phyloP scores from a whole-genome alignment of 1,140 invertebrate species.

The Pachypsylla venusta region DNA sequence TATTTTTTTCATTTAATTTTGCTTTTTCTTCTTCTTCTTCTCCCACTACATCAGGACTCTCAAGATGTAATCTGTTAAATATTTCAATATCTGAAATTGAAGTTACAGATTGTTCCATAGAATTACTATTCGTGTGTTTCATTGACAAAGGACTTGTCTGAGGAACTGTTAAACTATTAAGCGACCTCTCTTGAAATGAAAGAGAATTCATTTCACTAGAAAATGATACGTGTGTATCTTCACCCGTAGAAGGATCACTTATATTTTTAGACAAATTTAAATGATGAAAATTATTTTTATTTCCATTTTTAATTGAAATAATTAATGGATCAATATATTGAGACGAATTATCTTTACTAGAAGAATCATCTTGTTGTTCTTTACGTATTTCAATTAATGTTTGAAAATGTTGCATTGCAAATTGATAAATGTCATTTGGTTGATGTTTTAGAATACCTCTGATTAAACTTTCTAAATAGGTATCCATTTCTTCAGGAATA shows the following conservation, averaged over 20 bases:
- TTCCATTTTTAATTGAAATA: neutral
- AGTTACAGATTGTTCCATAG: neutral
- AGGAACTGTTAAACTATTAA: neutral
- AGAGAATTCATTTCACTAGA: conserved; percentile 1
- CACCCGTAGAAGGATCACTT: neutral
- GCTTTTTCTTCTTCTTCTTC: no score
- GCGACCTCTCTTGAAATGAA: neutral
- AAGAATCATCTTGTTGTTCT: neutral
- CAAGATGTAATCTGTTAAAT: no score
- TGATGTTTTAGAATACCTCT: neutral
- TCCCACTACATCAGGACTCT: no score
- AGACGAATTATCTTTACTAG: neutral
- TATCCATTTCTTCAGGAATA: conserved; percentile 1
- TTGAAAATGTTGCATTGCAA: conserved; percentile 5
- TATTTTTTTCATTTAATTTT: no score
- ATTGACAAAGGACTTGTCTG: neutral
- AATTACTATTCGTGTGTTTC: neutral
- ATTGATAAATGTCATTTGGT: neutral
- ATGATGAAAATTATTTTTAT: neutral
- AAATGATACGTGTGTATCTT: neutral
- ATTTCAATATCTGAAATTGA: neutral
- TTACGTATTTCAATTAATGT: neutral
- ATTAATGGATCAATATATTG: neutral
- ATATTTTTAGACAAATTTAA: neutral
- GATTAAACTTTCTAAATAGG: neutral